Evolutionary conservation across 2,797 vertebrate species (phyloP).

Genomic region (Merluccius polli): DNA sequence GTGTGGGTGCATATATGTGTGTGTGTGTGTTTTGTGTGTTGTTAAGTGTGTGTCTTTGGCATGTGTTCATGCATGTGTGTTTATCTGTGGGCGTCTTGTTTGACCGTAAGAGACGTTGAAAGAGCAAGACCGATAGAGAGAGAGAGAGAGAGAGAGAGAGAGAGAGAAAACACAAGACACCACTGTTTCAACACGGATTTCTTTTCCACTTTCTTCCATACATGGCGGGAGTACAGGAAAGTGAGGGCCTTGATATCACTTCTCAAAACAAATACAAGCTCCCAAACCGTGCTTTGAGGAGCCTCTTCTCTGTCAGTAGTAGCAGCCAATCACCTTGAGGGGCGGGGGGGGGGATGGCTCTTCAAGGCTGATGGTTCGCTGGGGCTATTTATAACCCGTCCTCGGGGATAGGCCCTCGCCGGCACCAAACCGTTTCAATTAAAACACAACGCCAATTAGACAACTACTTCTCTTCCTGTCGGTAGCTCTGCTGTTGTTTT

Average conservation of each 20-base stretch:
- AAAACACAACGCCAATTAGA: background rate
- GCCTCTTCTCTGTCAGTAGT: slow-evolving; percentile 32
- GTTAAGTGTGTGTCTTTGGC: background rate
- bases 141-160: slow-evolving; percentile 1
- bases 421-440: slow-evolving; percentile 7
- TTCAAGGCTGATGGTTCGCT: slow-evolving; percentile 43
- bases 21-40: background rate
- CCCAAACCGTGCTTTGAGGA: slow-evolving; percentile 32
- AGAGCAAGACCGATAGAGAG: slow-evolving; percentile 6
- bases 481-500: background rate
- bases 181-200: slow-evolving; percentile 19
- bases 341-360: slow-evolving; percentile 22
- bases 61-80: background rate
- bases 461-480: background rate
- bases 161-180: slow-evolving; percentile 13
- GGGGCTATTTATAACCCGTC: slow-evolving; percentile 30
- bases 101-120: background rate
- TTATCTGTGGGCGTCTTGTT: slow-evolving; percentile 10
- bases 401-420: slow-evolving; percentile 16
- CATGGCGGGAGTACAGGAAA: slow-evolving; percentile 39
- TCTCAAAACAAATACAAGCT: slow-evolving; percentile 35
- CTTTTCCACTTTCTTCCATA: slow-evolving; percentile 20
- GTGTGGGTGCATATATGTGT: background rate
- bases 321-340: slow-evolving; percentile 33
- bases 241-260: slow-evolving; percentile 37